Evolutionary conservation across 2,113 vertebrate species (phyloP).

Genomic region (Onychostruthus taczanowskii): DNA sequence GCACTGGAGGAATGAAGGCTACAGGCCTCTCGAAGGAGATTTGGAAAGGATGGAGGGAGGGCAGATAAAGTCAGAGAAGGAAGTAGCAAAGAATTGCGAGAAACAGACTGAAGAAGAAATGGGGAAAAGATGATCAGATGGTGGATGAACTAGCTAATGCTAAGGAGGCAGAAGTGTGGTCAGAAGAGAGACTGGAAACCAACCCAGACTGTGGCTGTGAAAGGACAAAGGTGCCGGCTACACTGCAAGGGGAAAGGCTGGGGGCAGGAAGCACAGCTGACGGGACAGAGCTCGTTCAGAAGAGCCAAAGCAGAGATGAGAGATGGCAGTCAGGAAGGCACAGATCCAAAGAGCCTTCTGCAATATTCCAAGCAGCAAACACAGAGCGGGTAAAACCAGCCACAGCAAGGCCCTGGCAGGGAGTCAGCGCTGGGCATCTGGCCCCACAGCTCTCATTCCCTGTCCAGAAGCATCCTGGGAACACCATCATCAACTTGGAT

Average conservation of each 20-base stretch:
- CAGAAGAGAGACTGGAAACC: not conserved
- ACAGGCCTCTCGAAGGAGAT: not conserved
- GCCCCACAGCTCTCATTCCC: not conserved
- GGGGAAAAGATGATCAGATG: not conserved
- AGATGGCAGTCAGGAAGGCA: not conserved
- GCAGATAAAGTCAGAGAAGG: not conserved
- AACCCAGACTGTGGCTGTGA: not conserved
- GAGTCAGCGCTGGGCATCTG: not conserved
- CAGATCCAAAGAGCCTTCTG: not conserved
- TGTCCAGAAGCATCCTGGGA: not conserved
- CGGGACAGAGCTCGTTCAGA: not conserved
- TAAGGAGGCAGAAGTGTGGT: not conserved
- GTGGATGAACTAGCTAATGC: not conserved
- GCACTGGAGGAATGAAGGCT: not conserved
- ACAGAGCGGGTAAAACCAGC: not conserved
- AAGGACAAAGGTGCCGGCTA: not conserved
- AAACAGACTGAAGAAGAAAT: not conserved
- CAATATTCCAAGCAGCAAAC: not conserved
- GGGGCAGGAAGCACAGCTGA: not conserved
- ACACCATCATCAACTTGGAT: not conserved
- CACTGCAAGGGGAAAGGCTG: not conserved
- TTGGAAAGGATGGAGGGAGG: not conserved
- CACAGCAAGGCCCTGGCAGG: not conserved
- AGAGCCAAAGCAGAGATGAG: not conserved
- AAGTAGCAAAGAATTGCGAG: not conserved